Evolutionary conservation across 2,797 vertebrate genomes (phyloP).

Genomic region (Eulemur albifrons): DNA sequence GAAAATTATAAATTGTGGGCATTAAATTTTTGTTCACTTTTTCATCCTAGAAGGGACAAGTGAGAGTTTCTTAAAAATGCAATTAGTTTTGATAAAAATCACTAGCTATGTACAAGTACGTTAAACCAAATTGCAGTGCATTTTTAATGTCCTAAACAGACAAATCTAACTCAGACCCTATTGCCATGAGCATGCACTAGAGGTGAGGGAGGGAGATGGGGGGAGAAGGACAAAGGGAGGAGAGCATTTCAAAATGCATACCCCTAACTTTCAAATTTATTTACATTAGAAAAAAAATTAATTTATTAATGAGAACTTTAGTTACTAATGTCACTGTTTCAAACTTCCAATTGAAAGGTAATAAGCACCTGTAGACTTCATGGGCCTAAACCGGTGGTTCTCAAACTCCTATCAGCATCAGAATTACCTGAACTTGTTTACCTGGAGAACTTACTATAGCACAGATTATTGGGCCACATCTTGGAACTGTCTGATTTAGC

Average conservation of each 20-base stretch:
- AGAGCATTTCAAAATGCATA: background rate
- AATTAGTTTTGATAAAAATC: background rate
- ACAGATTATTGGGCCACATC: background rate
- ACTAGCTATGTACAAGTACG: background rate
- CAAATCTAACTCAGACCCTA: background rate
- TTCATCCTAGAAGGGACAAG: background rate
- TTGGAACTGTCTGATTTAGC: background rate
- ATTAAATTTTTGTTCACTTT: background rate
- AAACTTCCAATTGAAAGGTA: background rate
- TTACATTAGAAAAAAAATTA: background rate
- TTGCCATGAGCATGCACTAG: background rate
- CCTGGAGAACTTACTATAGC: background rate
- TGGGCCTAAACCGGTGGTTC: background rate
- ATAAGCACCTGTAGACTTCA: background rate
- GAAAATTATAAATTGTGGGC: background rate
- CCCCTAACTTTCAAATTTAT: background rate
- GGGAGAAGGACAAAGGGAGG: fast-evolving
- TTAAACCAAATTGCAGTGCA: background rate
- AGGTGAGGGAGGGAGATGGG: background rate
- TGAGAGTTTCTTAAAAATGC: background rate
- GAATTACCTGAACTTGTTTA: background rate
- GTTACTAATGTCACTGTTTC: background rate
- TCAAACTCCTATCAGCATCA: background rate
- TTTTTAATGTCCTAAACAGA: background rate
- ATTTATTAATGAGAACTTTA: background rate